phyloP scores from a whole-genome alignment of 2,113 vertebrate species.

The Scatophagus argus region DNA sequence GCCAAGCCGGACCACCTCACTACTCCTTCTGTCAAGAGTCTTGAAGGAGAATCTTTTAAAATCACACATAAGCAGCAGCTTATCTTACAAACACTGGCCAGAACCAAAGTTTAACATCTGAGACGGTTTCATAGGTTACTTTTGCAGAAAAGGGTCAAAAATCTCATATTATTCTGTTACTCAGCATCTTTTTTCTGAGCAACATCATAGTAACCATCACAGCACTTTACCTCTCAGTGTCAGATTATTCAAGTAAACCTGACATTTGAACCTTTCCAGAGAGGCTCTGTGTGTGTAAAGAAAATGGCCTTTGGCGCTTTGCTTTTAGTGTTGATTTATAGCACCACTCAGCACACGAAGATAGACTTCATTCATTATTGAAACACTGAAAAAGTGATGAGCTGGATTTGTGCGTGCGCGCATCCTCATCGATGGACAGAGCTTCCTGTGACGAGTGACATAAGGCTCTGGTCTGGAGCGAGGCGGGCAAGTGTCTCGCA shows the following conservation, averaged over 20 bases:
- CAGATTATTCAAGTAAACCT: slow-evolving; percentile 24
- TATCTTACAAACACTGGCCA: not conserved
- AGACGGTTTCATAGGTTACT: not conserved
- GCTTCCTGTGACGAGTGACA: slow-evolving; percentile 40
- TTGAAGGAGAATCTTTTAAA: slow-evolving; percentile 1
- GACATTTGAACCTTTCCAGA: slow-evolving; percentile 32
- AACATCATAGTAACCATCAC: not conserved
- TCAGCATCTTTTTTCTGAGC: not conserved
- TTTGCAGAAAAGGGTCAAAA: not conserved
- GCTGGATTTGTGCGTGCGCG: slow-evolving; percentile 35
- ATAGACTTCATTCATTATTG: slow-evolving; percentile 67
- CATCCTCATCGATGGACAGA: slow-evolving; percentile 15
- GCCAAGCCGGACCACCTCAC: slow-evolving; percentile 37
- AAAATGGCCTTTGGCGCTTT: slow-evolving; percentile 49
- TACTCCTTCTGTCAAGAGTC: not conserved
- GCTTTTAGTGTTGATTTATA: slow-evolving; percentile 66
- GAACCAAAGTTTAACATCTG: not conserved
- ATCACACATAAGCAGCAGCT: not conserved
- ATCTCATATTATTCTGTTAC: not conserved
- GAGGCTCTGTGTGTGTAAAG: slow-evolving; percentile 15
- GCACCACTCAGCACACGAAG: slow-evolving; percentile 46
- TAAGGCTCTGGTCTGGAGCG: slow-evolving; percentile 12
- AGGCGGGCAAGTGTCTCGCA: slow-evolving; percentile 45
- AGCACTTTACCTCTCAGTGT: not conserved
- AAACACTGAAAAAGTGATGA: slow-evolving; percentile 43